Evolutionary conservation across 2,888 invertebrate genomes (phyloP).

Genomic region (Xestia ashworthii): DNA sequence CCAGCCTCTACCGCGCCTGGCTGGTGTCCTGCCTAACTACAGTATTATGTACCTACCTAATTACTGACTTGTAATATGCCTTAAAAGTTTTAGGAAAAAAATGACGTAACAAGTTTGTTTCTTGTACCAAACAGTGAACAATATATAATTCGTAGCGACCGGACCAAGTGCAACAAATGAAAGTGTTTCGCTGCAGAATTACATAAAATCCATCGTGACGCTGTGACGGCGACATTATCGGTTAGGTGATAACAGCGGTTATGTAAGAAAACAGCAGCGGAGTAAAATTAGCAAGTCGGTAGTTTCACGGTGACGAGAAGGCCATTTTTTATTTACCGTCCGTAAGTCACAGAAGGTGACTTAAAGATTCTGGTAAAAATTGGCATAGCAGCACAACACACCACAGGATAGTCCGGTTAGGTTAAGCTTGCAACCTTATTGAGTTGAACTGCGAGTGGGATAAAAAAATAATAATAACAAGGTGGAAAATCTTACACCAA

Average conservation of each 20-base stretch:
- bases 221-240: constrained; percentile 45
- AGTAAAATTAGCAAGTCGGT: constrained; percentile 30
- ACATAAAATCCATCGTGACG: constrained; percentile 54
- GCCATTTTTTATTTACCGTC: background rate
- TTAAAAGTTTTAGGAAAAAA: constrained; percentile 16
- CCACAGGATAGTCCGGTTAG: no score
- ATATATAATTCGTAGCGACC: constrained; percentile 58
- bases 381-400: background rate
- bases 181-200: constrained; percentile 78
- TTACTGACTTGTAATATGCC: background rate
- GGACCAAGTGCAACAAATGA: constrained; percentile 70
- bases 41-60: no score
- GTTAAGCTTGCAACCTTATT: no score
- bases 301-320: constrained; percentile 7
- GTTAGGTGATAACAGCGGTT: constrained; percentile 46
- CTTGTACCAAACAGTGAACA: constrained; percentile 55
- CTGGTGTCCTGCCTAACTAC: no score
- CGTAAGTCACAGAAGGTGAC: background rate
- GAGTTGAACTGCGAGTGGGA: no score
- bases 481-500: background rate
- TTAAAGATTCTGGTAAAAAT: background rate
- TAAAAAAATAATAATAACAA: background rate
- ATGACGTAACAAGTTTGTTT: constrained; percentile 47
- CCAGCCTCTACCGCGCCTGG: no score
- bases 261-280: constrained; percentile 19